Evolutionary conservation across 2,797 vertebrate species (phyloP).

Genomic region (Microchirus variegatus): DNA sequence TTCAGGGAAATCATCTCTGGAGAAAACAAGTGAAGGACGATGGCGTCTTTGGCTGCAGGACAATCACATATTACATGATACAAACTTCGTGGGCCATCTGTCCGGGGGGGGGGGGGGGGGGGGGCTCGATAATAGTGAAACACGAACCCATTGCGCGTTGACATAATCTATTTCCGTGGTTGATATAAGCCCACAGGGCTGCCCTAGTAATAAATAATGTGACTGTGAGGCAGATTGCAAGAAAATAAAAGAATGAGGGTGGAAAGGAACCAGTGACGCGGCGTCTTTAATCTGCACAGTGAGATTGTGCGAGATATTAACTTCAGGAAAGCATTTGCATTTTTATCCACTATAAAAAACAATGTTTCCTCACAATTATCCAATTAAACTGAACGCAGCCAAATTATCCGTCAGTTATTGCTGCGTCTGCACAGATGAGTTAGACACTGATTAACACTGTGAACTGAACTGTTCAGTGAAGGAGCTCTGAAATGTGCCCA

Average conservation of each 20-base stretch:
- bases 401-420: conserved; percentile 19
- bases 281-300: conserved; percentile 4
- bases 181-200: conserved; percentile 49
- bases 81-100: conserved; percentile 40
- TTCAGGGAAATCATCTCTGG: no score
- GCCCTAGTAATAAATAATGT: conserved; percentile 70
- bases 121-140: conserved; percentile 66
- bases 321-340: conserved; percentile 8
- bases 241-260: conserved; percentile 1
- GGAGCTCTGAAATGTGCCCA: conserved; percentile 7
- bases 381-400: conserved; percentile 1
- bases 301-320: conserved; percentile 5
- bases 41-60: background rate
- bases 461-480: no score
- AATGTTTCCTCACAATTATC: conserved; percentile 21
- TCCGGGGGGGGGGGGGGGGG: no score
- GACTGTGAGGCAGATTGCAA: conserved; percentile 33
- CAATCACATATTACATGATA: conserved; percentile 3
- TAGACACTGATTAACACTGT: conserved; percentile 12
- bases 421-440: conserved; percentile 21
- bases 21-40: no score
- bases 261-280: background rate
- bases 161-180: conserved; percentile 53
- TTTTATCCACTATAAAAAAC: background rate
- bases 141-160: conserved; percentile 79